Evolutionary conservation across 2,113 vertebrate species (phyloP), one percentile per base, ranked within the genome.

Genomic region (Hipposideros armiger): DNA sequence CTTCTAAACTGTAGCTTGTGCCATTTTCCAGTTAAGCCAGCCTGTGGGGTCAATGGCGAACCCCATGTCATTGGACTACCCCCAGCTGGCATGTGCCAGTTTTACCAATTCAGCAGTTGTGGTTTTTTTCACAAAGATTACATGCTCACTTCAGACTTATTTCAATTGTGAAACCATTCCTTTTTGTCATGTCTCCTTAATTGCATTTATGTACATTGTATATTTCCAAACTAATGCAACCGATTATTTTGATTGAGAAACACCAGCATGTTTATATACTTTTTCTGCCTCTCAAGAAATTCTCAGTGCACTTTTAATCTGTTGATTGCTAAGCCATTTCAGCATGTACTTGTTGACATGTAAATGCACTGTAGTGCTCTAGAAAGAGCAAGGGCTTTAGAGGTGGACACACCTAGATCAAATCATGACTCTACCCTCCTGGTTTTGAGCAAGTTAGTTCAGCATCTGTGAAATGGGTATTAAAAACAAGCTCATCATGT

Each of bases 111-210:
- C 60, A 74, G 45, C 32, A 72, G 42, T 19, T 78, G 86, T 85
- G 7, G 36, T 11, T 94, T 73, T 81, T 93, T 73, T 81, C 82
- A 60, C 36, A 16, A 45, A 45, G 66, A 42, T 85, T 96, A 84
- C 90, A 62, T 89, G 66, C 11, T 66, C 4, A 4, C 56, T 78
- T 80, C 84, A 84, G 50, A 42, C 40, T 95, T 78, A 82, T 20
- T 87, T 90, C 72, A 93, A 10, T 90, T 76, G 74, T 90, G 45
- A 90, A 83, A 80, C 72, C 42, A 62, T 36, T 92, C 13, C 20
- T 58, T 84, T 80, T 73, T 54, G 1, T 47, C 26, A 2, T 70
- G 47, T n/a, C 60, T 81, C 64, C 52, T 89, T 90, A 32, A 17
- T 47, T 83, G 26, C 62, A 32, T 82, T 92, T 91, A 26, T 70